Evolutionary conservation across 2,113 vertebrate species (phyloP), one percentile per base, ranked within the genome.

Genomic region (Bujurquina vittata): DNA sequence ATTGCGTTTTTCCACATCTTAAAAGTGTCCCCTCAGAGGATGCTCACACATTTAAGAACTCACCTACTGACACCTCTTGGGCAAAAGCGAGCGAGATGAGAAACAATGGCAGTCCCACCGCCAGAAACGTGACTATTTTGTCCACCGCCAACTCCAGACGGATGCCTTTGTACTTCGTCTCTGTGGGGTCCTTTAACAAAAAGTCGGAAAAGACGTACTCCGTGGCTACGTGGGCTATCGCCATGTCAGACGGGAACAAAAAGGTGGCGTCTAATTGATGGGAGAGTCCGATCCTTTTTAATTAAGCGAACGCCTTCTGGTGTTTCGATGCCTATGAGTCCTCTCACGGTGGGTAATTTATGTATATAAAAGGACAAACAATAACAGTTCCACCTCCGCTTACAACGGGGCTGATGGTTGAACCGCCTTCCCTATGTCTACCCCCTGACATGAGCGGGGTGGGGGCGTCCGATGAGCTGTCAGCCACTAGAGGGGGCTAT

Each of bases 161-260:
- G 93, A 99, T 91, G 72, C 98, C 97, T 92, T 96, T 97, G 94
- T 96, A 98, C 82, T 96, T 97, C 20, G 95, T 89, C 62, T 98
- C 98, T 0, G 94, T 77, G 55, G 96, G 95, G 78, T 98, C 98
- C 92, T 98, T 99, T 72, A 99, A 92, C 88, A 99, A 83, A 94
- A 98, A 99, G 94, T 99, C 97, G 3, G 97, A 97, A 93, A 99
- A 99, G 3, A 99, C 97, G 59, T 99, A 99, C 92, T 99, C 97
- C 17, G 97, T 98, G 82, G 98, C 98, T 80, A 97, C 95, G 91
- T 97, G 96, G 0, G 98, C 97, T 67, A 99, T 98, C 88, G 98
- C 97, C 98, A 99, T 99, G 90, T 86, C 86, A 20, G 65, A 29
- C 17, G 23, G 10, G 31, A 69, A 84, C 77, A 85, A 87, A 85